Evolutionary conservation across 1,140 invertebrate species (phyloP).

Genomic region (Lutraria rhynchaena): DNA sequence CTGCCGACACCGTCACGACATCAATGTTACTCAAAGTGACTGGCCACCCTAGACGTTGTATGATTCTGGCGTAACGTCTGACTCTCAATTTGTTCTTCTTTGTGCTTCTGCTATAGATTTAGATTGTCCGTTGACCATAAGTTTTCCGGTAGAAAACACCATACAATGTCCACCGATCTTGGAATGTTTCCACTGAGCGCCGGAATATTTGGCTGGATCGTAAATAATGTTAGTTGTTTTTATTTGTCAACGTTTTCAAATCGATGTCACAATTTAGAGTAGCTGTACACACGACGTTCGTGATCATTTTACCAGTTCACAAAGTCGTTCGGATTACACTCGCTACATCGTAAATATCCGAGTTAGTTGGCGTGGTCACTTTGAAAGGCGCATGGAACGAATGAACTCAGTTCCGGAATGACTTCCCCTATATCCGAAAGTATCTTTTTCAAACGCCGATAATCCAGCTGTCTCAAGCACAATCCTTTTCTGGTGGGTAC

Average conservation of each 20-base stretch:
- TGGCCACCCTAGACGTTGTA: conserved; percentile 10
- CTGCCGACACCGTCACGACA: conserved; percentile 19
- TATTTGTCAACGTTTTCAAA: too few relatives aligned
- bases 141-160: conserved; percentile 12
- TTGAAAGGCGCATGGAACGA: conserved; percentile 16
- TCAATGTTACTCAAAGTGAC: neutral
- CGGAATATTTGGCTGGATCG: too few relatives aligned
- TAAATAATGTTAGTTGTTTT: too few relatives aligned
- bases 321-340: conserved; percentile 16
- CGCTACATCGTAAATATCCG: neutral
- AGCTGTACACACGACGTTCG: too few relatives aligned
- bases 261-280: too few relatives aligned
- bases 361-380: neutral
- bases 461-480: conserved; percentile 4
- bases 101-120: neutral
- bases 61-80: conserved; percentile 17
- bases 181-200: too few relatives aligned
- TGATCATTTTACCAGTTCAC: neutral
- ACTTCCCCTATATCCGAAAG: neutral
- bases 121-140: conserved; percentile 2
- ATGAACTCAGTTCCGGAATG: neutral
- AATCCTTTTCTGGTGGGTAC: conserved; percentile 20
- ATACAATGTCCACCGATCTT: conserved; percentile 36
- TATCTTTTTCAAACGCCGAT: neutral
- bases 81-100: conserved; percentile 4